Evolutionary conservation across 1,140 invertebrate species (phyloP).

Genomic region (Cydia pomonella): DNA sequence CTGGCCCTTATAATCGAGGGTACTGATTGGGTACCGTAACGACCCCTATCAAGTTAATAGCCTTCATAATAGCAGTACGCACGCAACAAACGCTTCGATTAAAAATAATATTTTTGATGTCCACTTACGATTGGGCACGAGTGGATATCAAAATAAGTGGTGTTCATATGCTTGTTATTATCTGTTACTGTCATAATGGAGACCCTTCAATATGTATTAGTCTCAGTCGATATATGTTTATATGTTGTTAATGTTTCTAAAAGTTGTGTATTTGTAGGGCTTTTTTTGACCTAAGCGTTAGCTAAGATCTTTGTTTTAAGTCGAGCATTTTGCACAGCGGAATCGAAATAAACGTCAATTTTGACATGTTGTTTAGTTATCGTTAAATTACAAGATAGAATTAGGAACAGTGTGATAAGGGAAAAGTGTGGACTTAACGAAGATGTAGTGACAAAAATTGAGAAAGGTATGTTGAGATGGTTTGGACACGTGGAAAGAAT

Average conservation of each 20-base stretch:
- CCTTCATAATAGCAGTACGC: neutral
- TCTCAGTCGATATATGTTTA: neutral
- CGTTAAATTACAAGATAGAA: no score
- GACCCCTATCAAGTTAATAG: neutral
- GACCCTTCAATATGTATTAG: neutral
- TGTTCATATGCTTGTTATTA: neutral
- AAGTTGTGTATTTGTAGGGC: no score
- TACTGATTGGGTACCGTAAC: conserved; percentile 23
- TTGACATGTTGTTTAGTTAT: no score
- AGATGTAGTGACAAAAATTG: no score
- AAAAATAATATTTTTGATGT: neutral
- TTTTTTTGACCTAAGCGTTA: no score
- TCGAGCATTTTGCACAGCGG: no score
- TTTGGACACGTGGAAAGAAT: no score
- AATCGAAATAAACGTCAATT: no score
- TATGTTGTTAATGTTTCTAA: neutral
- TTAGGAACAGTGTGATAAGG: no score
- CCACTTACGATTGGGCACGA: conserved; percentile 1
- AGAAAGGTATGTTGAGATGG: no score
- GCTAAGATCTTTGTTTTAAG: no score
- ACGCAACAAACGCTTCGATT: neutral
- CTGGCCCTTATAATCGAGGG: neutral
- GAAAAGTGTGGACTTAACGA: no score
- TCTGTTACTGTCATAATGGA: neutral
- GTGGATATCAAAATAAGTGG: conserved; percentile 8